These are phyloP conservation scores for Hydrotaea cyrtoneurina DNA, from an alignment of 2,888 invertebrate genomes.

Conservation along the genomic window DNA sequence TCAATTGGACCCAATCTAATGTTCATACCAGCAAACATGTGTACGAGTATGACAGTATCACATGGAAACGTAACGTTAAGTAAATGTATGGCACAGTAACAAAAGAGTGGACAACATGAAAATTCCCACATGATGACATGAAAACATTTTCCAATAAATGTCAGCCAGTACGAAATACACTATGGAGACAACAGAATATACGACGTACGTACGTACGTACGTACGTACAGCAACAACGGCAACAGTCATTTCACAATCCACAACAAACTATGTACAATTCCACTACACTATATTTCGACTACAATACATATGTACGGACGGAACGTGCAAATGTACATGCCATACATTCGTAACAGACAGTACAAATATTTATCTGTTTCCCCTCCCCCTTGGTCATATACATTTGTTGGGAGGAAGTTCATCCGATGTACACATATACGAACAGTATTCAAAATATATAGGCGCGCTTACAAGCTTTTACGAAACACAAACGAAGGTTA, in stretches of 20 bases:
- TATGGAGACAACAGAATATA: conserved; percentile 45
- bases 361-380: conserved; percentile 34
- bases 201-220: too few species aligned
- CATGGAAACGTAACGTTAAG: conserved; percentile 53
- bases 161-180: conserved; percentile 67
- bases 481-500: neutral
- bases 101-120: conserved; percentile 64
- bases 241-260: conserved; percentile 36
- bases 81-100: conserved; percentile 52
- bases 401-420: conserved; percentile 28
- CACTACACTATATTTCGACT: conserved; percentile 32
- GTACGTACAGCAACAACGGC: conserved; percentile 43
- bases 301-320: conserved; percentile 18
- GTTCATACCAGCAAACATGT: neutral
- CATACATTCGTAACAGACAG: conserved; percentile 45
- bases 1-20: neutral
- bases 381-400: conserved; percentile 16
- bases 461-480: neutral
- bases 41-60: conserved; percentile 3
- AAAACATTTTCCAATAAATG: conserved; percentile 72
- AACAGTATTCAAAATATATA: neutral
- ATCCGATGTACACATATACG: neutral
- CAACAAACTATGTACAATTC: conserved; percentile 51
- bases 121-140: conserved; percentile 68
- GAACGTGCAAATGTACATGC: neutral